Percentiles rank a stretch among this genome's conserved stretches.
Evolutionary conservation across 2,888 invertebrate genomes (phyloP).

Genomic region (Dendrolimus houi): DNA sequence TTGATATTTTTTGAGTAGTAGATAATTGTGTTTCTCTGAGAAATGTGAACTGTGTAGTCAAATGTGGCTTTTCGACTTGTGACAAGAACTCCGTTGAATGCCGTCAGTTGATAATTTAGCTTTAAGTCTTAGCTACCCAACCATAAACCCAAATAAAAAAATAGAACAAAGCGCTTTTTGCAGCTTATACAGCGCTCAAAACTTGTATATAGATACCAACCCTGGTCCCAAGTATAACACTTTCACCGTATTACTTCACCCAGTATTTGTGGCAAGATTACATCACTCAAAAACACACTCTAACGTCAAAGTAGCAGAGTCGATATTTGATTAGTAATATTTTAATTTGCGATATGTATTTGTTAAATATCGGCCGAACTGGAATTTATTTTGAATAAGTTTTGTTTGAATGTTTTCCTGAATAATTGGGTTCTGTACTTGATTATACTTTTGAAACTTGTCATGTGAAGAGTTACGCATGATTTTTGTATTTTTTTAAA

Average conservation of each 20-base stretch:
- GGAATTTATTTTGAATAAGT: neutral
- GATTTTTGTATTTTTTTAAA: neutral
- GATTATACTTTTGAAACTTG: neutral
- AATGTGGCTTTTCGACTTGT: too few species aligned
- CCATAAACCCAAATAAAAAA: too few species aligned
- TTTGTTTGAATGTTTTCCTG: neutral
- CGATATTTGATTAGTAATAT: neutral
- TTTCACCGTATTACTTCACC: neutral
- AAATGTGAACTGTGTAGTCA: too few species aligned
- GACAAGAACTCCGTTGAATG: too few species aligned
- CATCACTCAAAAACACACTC: neutral
- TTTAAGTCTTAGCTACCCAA: too few species aligned
- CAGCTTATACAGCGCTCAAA: too few species aligned
- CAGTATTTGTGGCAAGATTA: neutral
- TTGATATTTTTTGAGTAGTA: too few species aligned
- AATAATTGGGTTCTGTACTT: neutral
- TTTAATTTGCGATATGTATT: neutral
- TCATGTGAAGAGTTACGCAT: neutral
- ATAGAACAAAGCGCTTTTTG: too few species aligned
- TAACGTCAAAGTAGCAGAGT: neutral
- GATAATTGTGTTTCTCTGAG: too few species aligned
- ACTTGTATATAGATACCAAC: too few species aligned
- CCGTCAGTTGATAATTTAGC: too few species aligned
- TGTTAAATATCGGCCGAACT: neutral
- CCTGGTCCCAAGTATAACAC: constrained; percentile 6